These are phyloP conservation scores for Pelecanus crispus DNA, from an alignment of 2,113 vertebrate genomes.

Conservation along the genomic window DNA sequence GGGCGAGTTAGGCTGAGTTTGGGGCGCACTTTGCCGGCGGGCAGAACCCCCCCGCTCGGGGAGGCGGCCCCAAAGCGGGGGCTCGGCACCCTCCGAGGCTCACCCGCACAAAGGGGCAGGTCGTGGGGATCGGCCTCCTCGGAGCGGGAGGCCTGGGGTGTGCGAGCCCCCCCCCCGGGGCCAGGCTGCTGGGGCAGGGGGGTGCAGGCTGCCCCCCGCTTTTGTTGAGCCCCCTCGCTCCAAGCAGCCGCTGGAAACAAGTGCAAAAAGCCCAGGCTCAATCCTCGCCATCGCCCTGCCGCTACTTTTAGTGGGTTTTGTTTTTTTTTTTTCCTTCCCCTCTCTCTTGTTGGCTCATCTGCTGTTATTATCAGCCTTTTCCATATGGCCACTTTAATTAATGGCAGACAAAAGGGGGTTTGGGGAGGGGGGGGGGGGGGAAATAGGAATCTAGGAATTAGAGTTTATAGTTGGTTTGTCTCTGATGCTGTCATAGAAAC, in stretches of 20 bases:
- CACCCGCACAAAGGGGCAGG: neutral
- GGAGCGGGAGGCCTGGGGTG: neutral
- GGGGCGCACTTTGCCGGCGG: neutral
- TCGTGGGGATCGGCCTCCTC: neutral
- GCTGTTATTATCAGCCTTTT: slow-evolving; percentile 70
- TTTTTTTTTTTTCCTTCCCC: neutral
- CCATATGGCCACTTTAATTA: slow-evolving; percentile 82
- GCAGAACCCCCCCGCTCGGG: neutral
- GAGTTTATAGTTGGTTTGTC: slow-evolving; percentile 67
- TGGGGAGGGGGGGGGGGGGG: neutral
- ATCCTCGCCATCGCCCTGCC: neutral
- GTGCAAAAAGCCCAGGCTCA: slow-evolving; percentile 6
- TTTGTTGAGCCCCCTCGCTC: neutral
- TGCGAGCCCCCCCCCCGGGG: neutral
- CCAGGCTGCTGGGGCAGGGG: neutral
- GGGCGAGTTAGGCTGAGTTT: neutral
- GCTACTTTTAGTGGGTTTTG: slow-evolving; percentile 20
- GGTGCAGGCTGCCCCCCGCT: neutral
- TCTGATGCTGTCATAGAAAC: slow-evolving; percentile 68
- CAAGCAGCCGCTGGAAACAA: neutral
- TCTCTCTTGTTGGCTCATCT: slow-evolving; percentile 48
- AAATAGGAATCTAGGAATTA: slow-evolving; percentile 66
- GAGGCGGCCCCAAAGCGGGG: neutral
- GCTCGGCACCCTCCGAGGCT: neutral
- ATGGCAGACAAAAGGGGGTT: slow-evolving; percentile 75